A percentile compares a stretch with the other conserved stretches of the same genome.
Conservation (phyloP, 2,113 vertebrate species). For the Amia ocellicauda region DNA sequence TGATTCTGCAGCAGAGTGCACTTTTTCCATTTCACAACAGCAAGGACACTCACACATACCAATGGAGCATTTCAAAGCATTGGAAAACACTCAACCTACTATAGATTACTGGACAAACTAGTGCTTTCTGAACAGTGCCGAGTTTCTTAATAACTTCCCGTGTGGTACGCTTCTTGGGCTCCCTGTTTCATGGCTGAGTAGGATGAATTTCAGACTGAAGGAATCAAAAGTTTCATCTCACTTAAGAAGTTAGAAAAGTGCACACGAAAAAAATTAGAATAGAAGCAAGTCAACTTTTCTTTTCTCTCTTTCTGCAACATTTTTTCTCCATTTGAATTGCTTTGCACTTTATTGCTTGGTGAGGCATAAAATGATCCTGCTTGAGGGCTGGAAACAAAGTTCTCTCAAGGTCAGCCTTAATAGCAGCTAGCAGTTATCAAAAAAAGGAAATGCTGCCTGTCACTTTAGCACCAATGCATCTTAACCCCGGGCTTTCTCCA, state of each 20-base stretch:
- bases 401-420: not conserved
- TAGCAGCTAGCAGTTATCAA: not conserved
- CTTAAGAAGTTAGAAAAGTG: not conserved
- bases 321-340: not conserved
- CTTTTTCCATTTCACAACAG: constrained; percentile 1
- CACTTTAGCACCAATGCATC: not conserved
- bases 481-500: not conserved
- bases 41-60: constrained; percentile 3
- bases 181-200: no score
- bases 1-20: not conserved
- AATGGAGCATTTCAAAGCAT: not conserved
- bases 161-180: not conserved
- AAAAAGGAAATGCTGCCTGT: not conserved
- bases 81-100: not conserved
- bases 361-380: not conserved
- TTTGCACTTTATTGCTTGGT: not conserved
- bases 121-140: not conserved
- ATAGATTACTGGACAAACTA: no score
- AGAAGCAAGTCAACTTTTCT: no score
- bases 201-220: not conserved
- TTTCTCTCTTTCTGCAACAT: no score
- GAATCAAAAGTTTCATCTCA: not conserved
- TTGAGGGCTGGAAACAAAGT: not conserved
- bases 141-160: not conserved
- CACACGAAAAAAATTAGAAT: no score